These are phyloP conservation scores for Rhodophaea formosa DNA, from an alignment of 2,888 invertebrate genomes.

Conservation along the genomic window DNA sequence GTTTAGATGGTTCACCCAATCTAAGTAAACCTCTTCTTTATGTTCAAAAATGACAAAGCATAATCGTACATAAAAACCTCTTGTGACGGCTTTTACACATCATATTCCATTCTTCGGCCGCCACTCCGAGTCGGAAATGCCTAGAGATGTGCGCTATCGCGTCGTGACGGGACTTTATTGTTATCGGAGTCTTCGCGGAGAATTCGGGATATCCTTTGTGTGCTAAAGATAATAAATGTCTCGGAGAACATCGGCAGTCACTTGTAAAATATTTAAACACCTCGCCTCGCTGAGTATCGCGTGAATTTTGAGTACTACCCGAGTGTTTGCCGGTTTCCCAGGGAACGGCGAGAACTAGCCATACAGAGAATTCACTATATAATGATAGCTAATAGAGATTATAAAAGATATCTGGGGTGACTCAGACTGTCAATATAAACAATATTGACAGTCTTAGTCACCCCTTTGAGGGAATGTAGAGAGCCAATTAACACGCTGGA, in stretches of 20 bases:
- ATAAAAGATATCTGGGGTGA: too few species aligned
- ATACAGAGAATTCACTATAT: too few species aligned
- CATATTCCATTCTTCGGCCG: slow-evolving; percentile 42
- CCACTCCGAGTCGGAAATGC: slow-evolving; percentile 37
- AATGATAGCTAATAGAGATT: too few species aligned
- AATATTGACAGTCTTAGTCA: too few species aligned
- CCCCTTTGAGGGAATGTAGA: too few species aligned
- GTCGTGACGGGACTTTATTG: slow-evolving; percentile 37
- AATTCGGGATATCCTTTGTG: slow-evolving; percentile 35
- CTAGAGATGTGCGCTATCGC: slow-evolving; percentile 38
- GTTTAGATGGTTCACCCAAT: too few species aligned
- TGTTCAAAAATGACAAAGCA: slow-evolving; percentile 21
- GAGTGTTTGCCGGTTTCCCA: too few species aligned
- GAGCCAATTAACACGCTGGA: too few species aligned
- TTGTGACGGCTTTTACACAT: slow-evolving; percentile 42
- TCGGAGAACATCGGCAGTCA: slow-evolving; percentile 21
- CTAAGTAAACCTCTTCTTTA: too few species aligned
- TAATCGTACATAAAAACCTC: slow-evolving; percentile 35
- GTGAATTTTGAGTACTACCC: too few species aligned
- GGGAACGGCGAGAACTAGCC: too few species aligned
- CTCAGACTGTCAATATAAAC: too few species aligned
- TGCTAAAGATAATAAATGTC: slow-evolving; percentile 30
- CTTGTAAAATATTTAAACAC: background rate
- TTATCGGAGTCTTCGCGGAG: slow-evolving; percentile 31
- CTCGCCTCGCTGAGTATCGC: background rate